Base-by-base conservation (phyloP, 2,888 invertebrate genomes). In the Tachina fera region DNA sequence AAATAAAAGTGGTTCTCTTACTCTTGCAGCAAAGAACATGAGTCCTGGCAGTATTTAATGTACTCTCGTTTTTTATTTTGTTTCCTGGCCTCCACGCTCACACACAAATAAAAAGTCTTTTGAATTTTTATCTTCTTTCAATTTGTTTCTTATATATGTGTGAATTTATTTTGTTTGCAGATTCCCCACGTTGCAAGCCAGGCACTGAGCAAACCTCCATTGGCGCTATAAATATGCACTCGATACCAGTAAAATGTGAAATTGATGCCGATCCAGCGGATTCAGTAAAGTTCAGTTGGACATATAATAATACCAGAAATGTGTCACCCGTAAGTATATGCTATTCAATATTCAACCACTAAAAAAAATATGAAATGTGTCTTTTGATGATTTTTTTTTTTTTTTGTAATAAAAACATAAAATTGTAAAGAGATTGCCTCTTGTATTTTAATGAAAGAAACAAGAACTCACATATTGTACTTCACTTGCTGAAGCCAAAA, bases 251-350 rank as follows among this genome's bases (percentile, higher is more conserved):
- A 10, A 94, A 95, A 74, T 97, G 98, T 91, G 96, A 97, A 87
- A 96, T 98, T 72, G 96, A 96, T 87, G 96, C 97, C 0, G 95
- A 96, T 63, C 96, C 97, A 0, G 94, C 95, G 19, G 95, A 95
- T 75, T 94, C 95, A 0, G 93, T 96, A 51, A 94, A 95, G 89
- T 97, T 97, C 92, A 96, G 96, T 88, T 97, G 97, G 97, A 97
- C 97, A 13, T 97, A 96, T 91, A 97, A 97, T 91, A 96, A 96
- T 43, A 96, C 96, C 47, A 94, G 94, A 87, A 96, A 96, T 91
- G 96, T 97, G 72, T 93, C 96, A 83, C 96, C 96, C 83, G 95
- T 97, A 91, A 92, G 93, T 91, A 77, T 14, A 75, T 1, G 41
- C 65, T 65, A 76, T 56, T 22, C 49, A 9, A 31, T 65, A 76